Evolutionary conservation across 2,113 vertebrate species (phyloP).

Genomic region (Microtus ochrogaster): DNA sequence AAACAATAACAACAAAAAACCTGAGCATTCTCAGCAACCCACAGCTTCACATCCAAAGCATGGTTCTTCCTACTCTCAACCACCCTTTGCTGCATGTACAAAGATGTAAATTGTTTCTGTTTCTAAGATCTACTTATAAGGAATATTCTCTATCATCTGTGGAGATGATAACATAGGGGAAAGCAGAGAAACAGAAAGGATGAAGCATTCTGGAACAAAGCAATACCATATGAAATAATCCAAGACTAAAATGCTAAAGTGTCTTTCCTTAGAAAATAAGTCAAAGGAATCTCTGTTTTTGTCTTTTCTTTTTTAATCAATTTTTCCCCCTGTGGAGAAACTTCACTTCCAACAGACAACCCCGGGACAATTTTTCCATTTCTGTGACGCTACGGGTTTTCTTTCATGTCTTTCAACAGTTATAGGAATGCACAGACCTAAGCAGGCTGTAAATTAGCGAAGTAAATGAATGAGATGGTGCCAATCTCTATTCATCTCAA

Average conservation of each 20-base stretch:
- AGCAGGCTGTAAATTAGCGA: constrained; percentile 55
- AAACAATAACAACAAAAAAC: not conserved
- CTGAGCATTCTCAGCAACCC: not conserved
- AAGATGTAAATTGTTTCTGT: not conserved
- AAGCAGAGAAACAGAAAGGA: constrained; percentile 28
- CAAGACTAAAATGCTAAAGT: not conserved
- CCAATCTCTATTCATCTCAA: constrained; percentile 39
- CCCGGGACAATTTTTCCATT: constrained; percentile 4
- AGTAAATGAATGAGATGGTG: constrained; percentile 57
- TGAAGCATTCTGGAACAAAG: constrained; percentile 19
- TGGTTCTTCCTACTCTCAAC: not conserved
- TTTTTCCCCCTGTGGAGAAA: not conserved
- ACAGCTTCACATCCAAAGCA: not conserved
- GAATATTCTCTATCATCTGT: not conserved
- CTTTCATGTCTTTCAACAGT: constrained; percentile 29
- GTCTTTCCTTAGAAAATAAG: constrained; percentile 12
- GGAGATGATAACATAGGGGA: not conserved
- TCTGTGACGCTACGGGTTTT: constrained; percentile 1
- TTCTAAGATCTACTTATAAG: constrained; percentile 44
- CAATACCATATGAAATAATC: not conserved
- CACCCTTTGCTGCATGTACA: not conserved
- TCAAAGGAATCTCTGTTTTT: not conserved
- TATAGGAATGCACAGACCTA: constrained; percentile 23
- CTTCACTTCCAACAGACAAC: constrained; percentile 11
- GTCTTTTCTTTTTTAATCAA: not conserved